Evolutionary conservation across 2,113 vertebrate species (phyloP).

Genomic region (Corythornis vintsioides): DNA sequence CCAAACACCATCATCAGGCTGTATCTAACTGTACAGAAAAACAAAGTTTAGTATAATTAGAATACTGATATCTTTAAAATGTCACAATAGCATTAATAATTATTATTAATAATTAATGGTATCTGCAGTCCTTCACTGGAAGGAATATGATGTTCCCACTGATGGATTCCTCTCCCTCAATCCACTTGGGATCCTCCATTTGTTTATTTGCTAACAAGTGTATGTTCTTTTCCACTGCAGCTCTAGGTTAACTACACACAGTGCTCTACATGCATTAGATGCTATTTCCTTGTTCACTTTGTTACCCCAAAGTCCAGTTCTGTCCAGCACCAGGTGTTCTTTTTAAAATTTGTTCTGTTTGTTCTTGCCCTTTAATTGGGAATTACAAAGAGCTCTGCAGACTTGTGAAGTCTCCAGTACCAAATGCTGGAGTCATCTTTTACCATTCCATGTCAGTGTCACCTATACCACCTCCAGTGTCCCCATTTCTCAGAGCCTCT

Average conservation of each 20-base stretch:
- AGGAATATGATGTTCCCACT: neutral
- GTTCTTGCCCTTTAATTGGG: neutral
- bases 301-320: neutral
- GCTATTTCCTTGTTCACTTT: neutral
- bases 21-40: neutral
- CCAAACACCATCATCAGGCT: neutral
- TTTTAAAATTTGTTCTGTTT: neutral
- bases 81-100: neutral
- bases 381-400: neutral
- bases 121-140: neutral
- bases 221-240: neutral
- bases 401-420: rapidly evolving
- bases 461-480: rapidly evolving
- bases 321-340: neutral
- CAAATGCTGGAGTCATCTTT: neutral
- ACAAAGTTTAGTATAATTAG: neutral
- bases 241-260: neutral
- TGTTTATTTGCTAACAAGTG: neutral
- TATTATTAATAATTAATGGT: too few species aligned
- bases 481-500: neutral
- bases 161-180: neutral
- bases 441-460: rapidly evolving
- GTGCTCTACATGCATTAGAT: neutral
- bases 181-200: neutral
- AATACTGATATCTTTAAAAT: neutral